These are phyloP conservation scores for Eulemur macaco DNA, from an alignment of 2,113 vertebrate species.

Conservation along the genomic window DNA sequence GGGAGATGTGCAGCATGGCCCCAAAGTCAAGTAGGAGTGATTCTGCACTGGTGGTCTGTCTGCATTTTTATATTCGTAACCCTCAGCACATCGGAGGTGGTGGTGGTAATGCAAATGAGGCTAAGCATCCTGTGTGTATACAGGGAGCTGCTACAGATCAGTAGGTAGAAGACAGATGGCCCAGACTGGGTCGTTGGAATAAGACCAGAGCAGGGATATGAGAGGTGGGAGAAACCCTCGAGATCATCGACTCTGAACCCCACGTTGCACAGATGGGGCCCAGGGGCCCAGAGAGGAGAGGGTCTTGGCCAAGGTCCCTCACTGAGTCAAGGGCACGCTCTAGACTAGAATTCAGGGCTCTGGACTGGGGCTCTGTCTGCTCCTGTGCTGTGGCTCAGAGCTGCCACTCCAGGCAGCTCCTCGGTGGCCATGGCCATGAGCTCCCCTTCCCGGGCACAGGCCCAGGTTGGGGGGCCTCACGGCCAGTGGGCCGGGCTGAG, in stretches of 20 bases:
- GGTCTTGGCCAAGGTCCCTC: neutral
- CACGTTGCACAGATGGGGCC: neutral
- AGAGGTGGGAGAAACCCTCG: neutral
- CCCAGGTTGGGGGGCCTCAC: neutral
- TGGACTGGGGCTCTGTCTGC: neutral
- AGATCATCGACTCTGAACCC: neutral
- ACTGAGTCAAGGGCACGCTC: neutral
- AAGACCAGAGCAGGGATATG: neutral
- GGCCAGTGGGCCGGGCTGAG: neutral
- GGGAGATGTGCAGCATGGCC: neutral
- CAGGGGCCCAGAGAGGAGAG: neutral
- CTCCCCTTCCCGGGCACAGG: fast-evolving
- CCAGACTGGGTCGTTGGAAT: neutral
- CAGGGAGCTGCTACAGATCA: neutral
- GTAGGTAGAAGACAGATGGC: neutral
- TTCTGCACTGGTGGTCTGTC: neutral
- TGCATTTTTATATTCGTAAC: neutral
- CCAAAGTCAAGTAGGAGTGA: neutral
- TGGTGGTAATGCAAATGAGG: no score
- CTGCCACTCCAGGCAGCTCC: neutral
- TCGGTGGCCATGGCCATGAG: fast-evolving
- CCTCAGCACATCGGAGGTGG: neutral
- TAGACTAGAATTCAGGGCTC: neutral
- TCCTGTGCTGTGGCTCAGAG: neutral
- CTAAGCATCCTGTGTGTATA: neutral